Base-by-base conservation (phyloP, 1,140 invertebrate species). In the Lasioglossum albipes region DNA sequence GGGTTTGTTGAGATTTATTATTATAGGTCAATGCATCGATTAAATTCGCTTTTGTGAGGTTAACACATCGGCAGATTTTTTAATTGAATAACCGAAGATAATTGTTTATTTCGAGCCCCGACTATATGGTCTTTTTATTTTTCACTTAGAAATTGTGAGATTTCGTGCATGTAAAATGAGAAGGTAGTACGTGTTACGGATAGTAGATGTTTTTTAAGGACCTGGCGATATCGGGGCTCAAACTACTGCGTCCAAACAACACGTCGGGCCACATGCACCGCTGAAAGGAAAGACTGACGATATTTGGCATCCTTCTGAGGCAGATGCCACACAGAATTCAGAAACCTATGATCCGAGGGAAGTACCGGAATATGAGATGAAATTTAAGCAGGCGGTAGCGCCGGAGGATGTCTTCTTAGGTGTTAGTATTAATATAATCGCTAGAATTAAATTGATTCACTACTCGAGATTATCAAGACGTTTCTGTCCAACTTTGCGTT, bases 351-450 rank as follows among this genome's bases (percentile, higher is more conserved):
- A 96, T 85, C 95, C 95, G 3, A 93, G 97, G 67, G 95, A 95
- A 87, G 93, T 94, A 59, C 97, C 97, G 1, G 94, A 95, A 83
- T 98, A 97, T 93, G 95, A 96, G 31, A 96, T 98, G 88, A 95
- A 96, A 87, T 98, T 97, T 90, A 96, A 96, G 85, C 97, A 98
- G 91, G 94, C 96, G 68, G 97, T 98, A 2, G 95, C 95, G 13
- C 95, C 97, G 1, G 97, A 98, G 92, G 97, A 98, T 91, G 95
- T 98, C 54, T 98, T 95, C 92, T 93, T 98, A 67, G 96, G 97
- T 92, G 96, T 97, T 92, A 89, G 84, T 87, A 3, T 67, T 54
- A 10, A 13, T 49, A 49, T 49, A 4, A 36, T 36, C 1, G 27
- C 27, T 27, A 27, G 27, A 0, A 27, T 27, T 0, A 27, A 27